A percentile compares a stretch with the other conserved stretches of the same genome.
phyloP scores from a whole-genome alignment of 1,140 invertebrate species.

The Paraescarpia echinospica region DNA sequence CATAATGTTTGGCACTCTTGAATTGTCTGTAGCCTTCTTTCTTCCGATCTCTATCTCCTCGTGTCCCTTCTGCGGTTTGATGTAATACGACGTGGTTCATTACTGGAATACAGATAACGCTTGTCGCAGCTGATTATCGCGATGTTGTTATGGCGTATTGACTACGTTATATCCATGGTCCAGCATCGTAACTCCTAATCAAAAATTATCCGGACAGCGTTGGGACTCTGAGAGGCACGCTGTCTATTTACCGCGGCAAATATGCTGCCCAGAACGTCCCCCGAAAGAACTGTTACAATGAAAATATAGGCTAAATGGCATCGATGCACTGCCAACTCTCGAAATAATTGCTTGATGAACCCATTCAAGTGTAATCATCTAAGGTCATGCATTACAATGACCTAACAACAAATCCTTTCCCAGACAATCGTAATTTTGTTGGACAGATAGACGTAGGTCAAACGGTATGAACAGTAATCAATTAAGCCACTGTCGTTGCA shows the following conservation, averaged over 20 bases:
- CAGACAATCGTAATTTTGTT: background rate
- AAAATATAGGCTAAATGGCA: background rate
- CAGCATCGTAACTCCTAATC: background rate
- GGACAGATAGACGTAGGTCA: too few species aligned
- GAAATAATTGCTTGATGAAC: background rate
- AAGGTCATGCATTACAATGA: background rate
- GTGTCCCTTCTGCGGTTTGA: background rate
- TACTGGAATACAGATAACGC: background rate
- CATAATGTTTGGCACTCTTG: too few species aligned
- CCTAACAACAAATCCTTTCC: background rate
- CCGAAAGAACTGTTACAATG: background rate
- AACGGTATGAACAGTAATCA: background rate
- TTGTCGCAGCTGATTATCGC: background rate
- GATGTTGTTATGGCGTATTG: background rate
- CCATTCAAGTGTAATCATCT: background rate
- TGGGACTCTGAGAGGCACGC: background rate
- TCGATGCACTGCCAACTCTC: background rate
- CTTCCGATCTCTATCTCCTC: background rate
- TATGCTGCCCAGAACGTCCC: background rate
- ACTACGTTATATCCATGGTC: background rate
- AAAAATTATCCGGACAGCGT: background rate
- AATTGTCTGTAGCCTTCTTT: background rate
- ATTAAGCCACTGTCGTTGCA: background rate
- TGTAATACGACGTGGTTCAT: background rate
- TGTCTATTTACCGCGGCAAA: background rate